These are phyloP conservation scores for Anomalospiza imberbis DNA, from an alignment of 2,797 vertebrate genomes.

Conservation along the genomic window DNA sequence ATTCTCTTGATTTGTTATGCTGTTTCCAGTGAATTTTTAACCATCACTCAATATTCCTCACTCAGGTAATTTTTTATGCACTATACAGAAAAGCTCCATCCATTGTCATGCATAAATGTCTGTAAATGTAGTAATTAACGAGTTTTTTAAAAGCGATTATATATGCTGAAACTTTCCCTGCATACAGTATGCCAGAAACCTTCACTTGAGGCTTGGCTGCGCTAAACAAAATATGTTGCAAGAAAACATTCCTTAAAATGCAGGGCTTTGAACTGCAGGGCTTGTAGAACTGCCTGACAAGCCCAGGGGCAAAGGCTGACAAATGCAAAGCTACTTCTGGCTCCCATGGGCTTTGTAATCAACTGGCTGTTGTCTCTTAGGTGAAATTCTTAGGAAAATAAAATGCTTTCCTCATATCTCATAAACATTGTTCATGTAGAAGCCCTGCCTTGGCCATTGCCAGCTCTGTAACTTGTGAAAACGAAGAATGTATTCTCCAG, in stretches of 20 bases:
- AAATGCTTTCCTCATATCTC: neutral
- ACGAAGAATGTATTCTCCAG: neutral
- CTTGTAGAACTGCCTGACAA: neutral
- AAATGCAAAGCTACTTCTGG: neutral
- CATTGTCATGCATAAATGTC: neutral
- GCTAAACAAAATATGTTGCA: neutral
- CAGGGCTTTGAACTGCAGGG: neutral
- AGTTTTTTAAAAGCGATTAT: accelerated
- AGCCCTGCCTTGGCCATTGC: neutral
- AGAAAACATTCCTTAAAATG: conserved; percentile 18
- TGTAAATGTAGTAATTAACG: neutral
- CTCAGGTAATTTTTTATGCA: neutral
- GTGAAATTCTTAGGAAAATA: neutral
- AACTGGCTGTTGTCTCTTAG: neutral
- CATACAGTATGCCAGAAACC: neutral
- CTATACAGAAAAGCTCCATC: neutral
- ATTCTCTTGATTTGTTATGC: neutral
- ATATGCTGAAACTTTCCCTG: neutral
- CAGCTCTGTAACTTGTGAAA: neutral
- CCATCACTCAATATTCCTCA: neutral
- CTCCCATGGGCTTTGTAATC: neutral
- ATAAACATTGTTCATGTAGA: neutral
- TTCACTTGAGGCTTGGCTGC: neutral
- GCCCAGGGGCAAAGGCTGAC: neutral
- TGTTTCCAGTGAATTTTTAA: neutral